Evolutionary conservation across 1,140 invertebrate genomes (phyloP), one percentile per base, ranked within the genome.

Genomic region (Paraescarpia echinospica): DNA sequence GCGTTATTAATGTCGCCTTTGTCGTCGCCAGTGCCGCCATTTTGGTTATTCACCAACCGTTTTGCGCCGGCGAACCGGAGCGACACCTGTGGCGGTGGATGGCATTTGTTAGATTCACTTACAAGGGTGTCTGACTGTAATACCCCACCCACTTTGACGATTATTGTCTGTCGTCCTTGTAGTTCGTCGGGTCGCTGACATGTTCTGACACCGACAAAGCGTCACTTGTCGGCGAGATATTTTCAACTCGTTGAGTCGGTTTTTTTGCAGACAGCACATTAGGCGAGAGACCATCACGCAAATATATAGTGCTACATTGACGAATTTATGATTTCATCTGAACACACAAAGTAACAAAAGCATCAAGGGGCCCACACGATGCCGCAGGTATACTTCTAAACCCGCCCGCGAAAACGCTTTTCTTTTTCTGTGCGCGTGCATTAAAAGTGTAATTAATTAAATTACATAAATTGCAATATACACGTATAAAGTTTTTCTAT

Each of bases 31-130:
- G 59, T 27, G 59, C 59, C 59, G 59, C 59, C 59, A 77, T 77
- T 18, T 77, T 77, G 59, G 22, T 12, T 77, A 77, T 77, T 77
- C 59, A 77, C 59, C 14, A 77, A 77, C 59, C 59, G 59, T 77
- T 77, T 77, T 77, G 59, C 59, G 59, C 59, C 59, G 59, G 59
- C 59, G 59, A 77, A 77, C 59, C 59, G 59, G 59, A 77, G 59
- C 59, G 59, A 77, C 59, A 77, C 59, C 59, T 77, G 22, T 77
- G 59, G 59, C 59, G 59, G 59, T 12, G 59, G 59, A 18, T 77
- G 59, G 59, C 27, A 77, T 77, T 77, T 77, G 59, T 77, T 77
- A 77, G 59, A 27, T 77, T 14, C 27, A 77, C 59, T 77, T 77
- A 77, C 59, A 27, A 31, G 59, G 59, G 59, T 77, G 59, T 27